Percentiles rank a stretch among this genome's conserved stretches.
Conservation (phyloP, 2,888 invertebrate species). For the Tiliacea citrago region DNA sequence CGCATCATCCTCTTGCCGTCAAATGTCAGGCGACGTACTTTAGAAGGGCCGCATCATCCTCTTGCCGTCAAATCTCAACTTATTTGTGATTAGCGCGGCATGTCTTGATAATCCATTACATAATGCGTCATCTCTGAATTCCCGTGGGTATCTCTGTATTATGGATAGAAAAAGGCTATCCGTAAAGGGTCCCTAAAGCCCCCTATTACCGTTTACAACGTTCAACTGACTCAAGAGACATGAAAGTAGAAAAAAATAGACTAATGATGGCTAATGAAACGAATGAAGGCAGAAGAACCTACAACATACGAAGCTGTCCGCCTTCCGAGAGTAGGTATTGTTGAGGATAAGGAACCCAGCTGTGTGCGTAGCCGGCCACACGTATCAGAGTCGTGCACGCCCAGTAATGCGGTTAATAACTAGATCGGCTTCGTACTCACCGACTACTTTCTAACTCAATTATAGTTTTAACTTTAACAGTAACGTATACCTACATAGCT, state of each 20-base stretch:
- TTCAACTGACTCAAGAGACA: not conserved
- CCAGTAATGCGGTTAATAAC: conserved; percentile 68
- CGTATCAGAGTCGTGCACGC: conserved; percentile 56
- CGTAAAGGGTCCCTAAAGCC: too few species aligned
- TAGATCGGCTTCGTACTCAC: conserved; percentile 70
- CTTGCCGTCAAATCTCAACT: not conserved
- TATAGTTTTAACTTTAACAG: conserved; percentile 52
- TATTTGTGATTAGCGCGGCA: not conserved
- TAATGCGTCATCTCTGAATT: not conserved
- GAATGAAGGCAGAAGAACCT: not conserved
- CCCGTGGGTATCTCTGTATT: too few species aligned
- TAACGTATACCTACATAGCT: not conserved
- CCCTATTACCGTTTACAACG: too few species aligned
- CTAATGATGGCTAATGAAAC: too few species aligned
- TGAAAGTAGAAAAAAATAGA: not conserved
- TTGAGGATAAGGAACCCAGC: conserved; percentile 24
- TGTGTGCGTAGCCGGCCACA: not conserved
- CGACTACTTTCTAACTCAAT: conserved; percentile 70
- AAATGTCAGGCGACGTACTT: not conserved
- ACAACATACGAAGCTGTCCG: not conserved
- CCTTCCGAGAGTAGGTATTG: not conserved
- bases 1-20: not conserved
- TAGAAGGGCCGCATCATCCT: not conserved
- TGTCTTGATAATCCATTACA: not conserved
- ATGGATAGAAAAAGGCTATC: too few species aligned